Evolutionary conservation across 2,797 vertebrate genomes (phyloP), one percentile per base, ranked within the genome.

Genomic region (Triplophysa yarkandensis): DNA sequence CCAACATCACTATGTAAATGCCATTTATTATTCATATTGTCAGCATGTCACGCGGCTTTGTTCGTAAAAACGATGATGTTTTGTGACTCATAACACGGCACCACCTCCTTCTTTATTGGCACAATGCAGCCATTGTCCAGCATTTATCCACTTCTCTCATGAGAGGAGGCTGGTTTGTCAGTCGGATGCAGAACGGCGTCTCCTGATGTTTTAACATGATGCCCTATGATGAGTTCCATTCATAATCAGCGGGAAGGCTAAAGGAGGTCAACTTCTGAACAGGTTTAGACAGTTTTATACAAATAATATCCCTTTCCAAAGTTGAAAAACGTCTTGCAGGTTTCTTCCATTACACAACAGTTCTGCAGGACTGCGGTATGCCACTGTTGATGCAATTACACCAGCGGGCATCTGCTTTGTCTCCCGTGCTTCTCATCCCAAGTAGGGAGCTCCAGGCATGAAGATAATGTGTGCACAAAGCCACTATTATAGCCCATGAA

Each of bases 381-480:
- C 82, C 68, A n/a, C 77, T 76, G 72, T 81, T 79, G 19, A 30
- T 75, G 79, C 67, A 64, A 74, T 81, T 80, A 83, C 83, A 77
- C 82, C 81, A 80, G 54, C 55, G 55, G 87, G 85, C 87, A 86
- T 89, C 89, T 89, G 88, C 84, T 80, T 78, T 74, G 68, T 78
- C 81, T 79, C 84, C 77, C 84, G 86, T 89, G 88, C 90, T 83
- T 84, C 85, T 84, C 86, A 89, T 90, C 83, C 87, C 83, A 90
- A 90, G 84, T 87, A 87, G 86, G 82, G 78, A 77, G 77, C 82
- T 81, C 81, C 80, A 68, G 77, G 79, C 83, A 78, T 81, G 80
- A 54, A 85, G 84, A 88, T 89, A 90, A 89, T 84, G 82, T 87
- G 81, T 62, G 77, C 80, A 88, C 88, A 90, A 91, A 90, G 89